Conservation (phyloP, 2,888 invertebrate species). For the Stegophylla sp. region DNA sequence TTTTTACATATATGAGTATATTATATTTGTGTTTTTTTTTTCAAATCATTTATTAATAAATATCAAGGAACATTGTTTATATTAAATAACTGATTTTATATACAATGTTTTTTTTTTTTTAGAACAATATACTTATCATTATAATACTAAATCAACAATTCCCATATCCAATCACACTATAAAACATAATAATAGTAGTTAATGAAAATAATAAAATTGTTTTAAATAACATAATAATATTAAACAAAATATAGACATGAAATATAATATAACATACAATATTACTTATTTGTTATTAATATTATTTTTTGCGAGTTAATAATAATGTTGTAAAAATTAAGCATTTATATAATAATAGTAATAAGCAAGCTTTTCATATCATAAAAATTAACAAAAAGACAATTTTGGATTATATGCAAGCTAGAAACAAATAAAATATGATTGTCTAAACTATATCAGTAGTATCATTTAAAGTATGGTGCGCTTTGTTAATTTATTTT, state of each 20-base stretch:
- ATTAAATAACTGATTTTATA: slow-evolving; percentile 34
- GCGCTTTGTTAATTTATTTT: background rate
- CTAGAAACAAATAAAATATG: background rate
- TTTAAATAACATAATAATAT: slow-evolving; percentile 8
- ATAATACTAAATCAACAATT: slow-evolving; percentile 22
- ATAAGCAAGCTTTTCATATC: background rate
- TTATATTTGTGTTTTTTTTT: background rate
- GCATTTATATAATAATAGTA: background rate
- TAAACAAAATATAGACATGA: background rate
- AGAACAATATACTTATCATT: slow-evolving; percentile 11
- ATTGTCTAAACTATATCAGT: slow-evolving; percentile 20
- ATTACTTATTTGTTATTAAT: slow-evolving; percentile 15
- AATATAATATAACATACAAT: slow-evolving; percentile 6
- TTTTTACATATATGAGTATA: background rate
- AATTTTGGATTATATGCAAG: slow-evolving; percentile 33
- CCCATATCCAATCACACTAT: slow-evolving; percentile 16
- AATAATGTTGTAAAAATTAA: background rate
- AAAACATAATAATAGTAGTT: slow-evolving; percentile 1
- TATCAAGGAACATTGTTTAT: slow-evolving; percentile 46
- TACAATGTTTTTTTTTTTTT: slow-evolving; percentile 31
- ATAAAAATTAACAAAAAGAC: background rate
- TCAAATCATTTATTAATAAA: slow-evolving; percentile 17
- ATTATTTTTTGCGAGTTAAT: background rate
- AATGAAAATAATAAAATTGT: background rate
- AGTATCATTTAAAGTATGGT: background rate